Percentiles rank a stretch among this genome's conserved stretches.
phyloP scores from a whole-genome alignment of 2,888 invertebrate species.

The Sericinus montela region DNA sequence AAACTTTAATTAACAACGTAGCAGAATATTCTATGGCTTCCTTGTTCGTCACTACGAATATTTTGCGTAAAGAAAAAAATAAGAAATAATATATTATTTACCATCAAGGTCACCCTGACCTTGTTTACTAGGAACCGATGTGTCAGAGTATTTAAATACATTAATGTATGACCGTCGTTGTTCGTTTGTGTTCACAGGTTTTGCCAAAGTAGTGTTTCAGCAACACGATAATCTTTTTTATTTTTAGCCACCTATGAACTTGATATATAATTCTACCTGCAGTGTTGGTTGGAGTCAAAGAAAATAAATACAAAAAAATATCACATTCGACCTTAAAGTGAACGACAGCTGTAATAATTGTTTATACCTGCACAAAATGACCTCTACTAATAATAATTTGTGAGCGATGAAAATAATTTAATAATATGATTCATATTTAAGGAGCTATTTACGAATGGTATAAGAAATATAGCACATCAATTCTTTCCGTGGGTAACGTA shows the following conservation, averaged over 20 bases:
- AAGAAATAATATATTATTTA: constrained; percentile 59
- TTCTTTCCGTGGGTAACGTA: too few species aligned
- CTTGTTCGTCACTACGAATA: constrained; percentile 66
- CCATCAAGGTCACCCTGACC: constrained; percentile 63
- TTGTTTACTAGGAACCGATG: constrained; percentile 68
- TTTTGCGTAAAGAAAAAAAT: constrained; percentile 56
- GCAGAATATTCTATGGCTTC: constrained; percentile 53
- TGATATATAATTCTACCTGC: background rate
- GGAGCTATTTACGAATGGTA: too few species aligned
- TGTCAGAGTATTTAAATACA: constrained; percentile 49
- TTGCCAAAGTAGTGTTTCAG: constrained; percentile 19
- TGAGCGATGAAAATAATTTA: background rate
- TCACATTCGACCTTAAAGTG: constrained; percentile 1
- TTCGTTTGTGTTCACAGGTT: constrained; percentile 26
- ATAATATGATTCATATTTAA: too few species aligned
- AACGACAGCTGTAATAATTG: background rate
- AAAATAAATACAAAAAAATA: constrained; percentile 4
- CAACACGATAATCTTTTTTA: constrained; percentile 10
- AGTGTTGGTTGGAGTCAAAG: constrained; percentile 2
- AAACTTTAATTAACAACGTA: constrained; percentile 30
- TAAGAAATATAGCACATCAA: too few species aligned
- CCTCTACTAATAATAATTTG: constrained; percentile 1
- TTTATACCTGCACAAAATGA: constrained; percentile 9
- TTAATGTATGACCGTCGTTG: constrained; percentile 31
- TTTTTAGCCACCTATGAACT: background rate